Conservation (phyloP, 2,888 invertebrate species). For the Nomada fabriciana region DNA sequence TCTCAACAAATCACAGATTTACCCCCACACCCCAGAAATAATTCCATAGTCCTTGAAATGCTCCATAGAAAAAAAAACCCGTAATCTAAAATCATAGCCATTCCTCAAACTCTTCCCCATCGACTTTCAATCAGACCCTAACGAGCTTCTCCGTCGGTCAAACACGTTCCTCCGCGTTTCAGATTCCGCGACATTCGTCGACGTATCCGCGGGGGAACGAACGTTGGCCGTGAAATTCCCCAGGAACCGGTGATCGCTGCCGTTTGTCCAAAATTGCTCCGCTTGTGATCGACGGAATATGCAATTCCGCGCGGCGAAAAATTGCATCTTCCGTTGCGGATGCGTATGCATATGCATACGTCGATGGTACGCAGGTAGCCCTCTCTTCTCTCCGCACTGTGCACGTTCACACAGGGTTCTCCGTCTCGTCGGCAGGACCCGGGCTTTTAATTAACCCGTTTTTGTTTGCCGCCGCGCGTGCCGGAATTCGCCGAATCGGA, state of each 20-base stretch:
- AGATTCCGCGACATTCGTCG: not conserved
- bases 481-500: conserved; percentile 66
- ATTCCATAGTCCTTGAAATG: too few species aligned
- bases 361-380: conserved; percentile 16
- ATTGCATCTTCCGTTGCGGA: conserved; percentile 33
- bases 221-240: conserved; percentile 32
- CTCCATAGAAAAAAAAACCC: too few species aligned
- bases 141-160: not conserved
- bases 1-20: too few species aligned
- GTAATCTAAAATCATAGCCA: not conserved
- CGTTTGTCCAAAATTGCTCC: conserved; percentile 53
- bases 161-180: not conserved
- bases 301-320: conserved; percentile 42
- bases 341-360: conserved; percentile 60
- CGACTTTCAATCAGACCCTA: not conserved
- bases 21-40: too few species aligned
- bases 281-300: conserved; percentile 58
- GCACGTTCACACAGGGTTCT: conserved; percentile 7
- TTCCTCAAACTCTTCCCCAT: not conserved
- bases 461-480: conserved; percentile 65
- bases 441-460: conserved; percentile 73
- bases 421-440: conserved; percentile 19
- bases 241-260: conserved; percentile 35
- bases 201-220: not conserved
- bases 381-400: not conserved